These are phyloP conservation scores for Crambe crambe DNA, from an alignment of 37 sponge, comb jelly and placozoan genomes.

Conservation along the genomic window DNA sequence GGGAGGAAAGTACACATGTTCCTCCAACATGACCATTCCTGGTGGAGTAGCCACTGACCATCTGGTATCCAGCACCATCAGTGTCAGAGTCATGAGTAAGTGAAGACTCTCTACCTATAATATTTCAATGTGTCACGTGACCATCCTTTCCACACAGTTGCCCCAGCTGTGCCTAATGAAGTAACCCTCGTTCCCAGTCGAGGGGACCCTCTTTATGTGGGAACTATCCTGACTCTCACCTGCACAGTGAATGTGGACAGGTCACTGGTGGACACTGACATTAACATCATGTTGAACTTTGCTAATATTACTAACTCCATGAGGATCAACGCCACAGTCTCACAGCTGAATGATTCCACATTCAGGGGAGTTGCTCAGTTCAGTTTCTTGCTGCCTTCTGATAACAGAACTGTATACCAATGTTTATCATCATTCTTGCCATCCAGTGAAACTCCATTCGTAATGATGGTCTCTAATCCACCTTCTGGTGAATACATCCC, in stretches of 20 bases:
- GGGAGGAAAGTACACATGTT: constrained; percentile 10
- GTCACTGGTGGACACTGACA: neutral
- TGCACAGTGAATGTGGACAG: neutral
- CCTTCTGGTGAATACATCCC: neutral
- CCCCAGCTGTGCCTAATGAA: neutral
- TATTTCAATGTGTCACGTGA: neutral
- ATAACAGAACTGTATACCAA: neutral
- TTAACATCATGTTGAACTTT: neutral
- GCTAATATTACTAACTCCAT: neutral
- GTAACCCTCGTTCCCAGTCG: neutral
- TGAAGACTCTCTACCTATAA: neutral
- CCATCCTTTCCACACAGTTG: no score
- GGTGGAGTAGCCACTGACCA: neutral
- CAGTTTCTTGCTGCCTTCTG: neutral
- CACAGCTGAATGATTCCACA: neutral
- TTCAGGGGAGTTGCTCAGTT: neutral
- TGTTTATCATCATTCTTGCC: neutral
- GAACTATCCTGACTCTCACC: constrained; percentile 1
- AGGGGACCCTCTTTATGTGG: neutral
- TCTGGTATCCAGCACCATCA: neutral
- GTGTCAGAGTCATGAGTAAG: constrained; percentile 13
- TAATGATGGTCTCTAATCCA: neutral
- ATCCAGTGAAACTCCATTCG: neutral
- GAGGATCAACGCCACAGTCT: neutral
- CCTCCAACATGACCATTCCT: constrained; percentile 4